Evolutionary conservation across 2,888 invertebrate species (phyloP).

Genomic region (Machimus atricapillus): DNA sequence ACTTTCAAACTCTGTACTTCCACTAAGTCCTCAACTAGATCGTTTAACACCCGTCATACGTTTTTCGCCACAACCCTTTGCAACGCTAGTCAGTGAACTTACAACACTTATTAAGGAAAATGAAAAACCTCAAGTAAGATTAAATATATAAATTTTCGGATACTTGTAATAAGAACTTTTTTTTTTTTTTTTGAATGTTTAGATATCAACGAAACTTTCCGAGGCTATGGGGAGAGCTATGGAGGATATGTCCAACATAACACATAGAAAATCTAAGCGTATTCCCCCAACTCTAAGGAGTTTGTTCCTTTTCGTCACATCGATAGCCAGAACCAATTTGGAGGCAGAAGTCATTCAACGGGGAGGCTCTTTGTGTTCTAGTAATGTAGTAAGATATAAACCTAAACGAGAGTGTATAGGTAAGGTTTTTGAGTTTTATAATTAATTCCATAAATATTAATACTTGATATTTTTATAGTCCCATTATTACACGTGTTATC

Average conservation of each 20-base stretch:
- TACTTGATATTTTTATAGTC: constrained; percentile 65
- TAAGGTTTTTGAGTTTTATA: constrained; percentile 55
- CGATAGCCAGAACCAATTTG: constrained; percentile 88
- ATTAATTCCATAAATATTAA: not conserved
- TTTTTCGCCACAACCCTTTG: constrained; percentile 63
- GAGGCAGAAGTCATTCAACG: constrained; percentile 91
- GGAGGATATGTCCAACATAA: constrained; percentile 92
- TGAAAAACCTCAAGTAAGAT: constrained; percentile 70
- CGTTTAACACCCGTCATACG: constrained; percentile 71
- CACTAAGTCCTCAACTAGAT: constrained; percentile 76
- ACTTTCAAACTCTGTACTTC: constrained; percentile 88
- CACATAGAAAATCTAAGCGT: constrained; percentile 79
- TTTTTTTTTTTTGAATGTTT: not conserved
- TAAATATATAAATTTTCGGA: constrained; percentile 14
- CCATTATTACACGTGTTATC: constrained; percentile 88
- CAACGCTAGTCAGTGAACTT: constrained; percentile 61
- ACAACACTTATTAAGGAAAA: constrained; percentile 72
- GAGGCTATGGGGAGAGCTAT: constrained; percentile 92
- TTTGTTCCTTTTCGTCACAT: constrained; percentile 87
- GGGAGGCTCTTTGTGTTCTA: constrained; percentile 76
- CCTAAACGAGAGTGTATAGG: constrained; percentile 83
- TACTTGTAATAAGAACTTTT: not conserved
- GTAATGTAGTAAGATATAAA: constrained; percentile 70
- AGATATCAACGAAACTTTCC: constrained; percentile 76
- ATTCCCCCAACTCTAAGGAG: constrained; percentile 73